Evolutionary conservation across 1,140 invertebrate genomes (phyloP), one percentile per base, ranked within the genome.

Genomic region (Leguminivora glycinivorella): DNA sequence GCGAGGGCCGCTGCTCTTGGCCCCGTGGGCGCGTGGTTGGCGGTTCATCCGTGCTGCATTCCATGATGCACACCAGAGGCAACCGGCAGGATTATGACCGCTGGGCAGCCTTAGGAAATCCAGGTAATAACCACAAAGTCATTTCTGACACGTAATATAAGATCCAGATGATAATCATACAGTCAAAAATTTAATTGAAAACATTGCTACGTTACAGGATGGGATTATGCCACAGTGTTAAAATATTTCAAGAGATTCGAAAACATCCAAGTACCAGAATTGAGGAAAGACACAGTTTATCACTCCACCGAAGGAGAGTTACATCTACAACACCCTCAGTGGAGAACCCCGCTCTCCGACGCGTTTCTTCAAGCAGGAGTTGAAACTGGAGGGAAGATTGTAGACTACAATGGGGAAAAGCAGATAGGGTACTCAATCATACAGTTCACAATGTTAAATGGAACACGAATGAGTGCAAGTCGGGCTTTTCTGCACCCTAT

Each of bases 221-320:
- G 86, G 86, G 76, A 82, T 47, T 98, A 94, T 85, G 89, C 95
- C 7, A 94, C 95, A 24, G 93, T 96, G 0, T 78, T 96, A 5
- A 95, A 95, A 0, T 97, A 97, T 80, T 97, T 96, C 82, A 94
- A 94, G 73, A 96, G 96, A 83, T 89, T 94, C 1, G 96, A 96
- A 88, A 86, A 87, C 47, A 84, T 84, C 67, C 71, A 84, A 58
- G 83, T 85, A 72, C 75, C 76, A 26, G 75, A 82, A 38, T 52
- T 84, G 17, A 74, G 75, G 9, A 75, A 67, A 12, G 72, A 83
- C 34, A 80, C 29, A 43, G 72, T 60, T 52, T 83, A 83, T 72
- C 94, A 95, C 71, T 85, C 82, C 2, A 93, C 92, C 1, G 93
- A 89, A 82, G 91, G 89, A 70, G 81, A 85, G 17, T 72, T 94